Evolutionary conservation across 2,888 invertebrate genomes (phyloP).

Genomic region (Agriopis marginaria): DNA sequence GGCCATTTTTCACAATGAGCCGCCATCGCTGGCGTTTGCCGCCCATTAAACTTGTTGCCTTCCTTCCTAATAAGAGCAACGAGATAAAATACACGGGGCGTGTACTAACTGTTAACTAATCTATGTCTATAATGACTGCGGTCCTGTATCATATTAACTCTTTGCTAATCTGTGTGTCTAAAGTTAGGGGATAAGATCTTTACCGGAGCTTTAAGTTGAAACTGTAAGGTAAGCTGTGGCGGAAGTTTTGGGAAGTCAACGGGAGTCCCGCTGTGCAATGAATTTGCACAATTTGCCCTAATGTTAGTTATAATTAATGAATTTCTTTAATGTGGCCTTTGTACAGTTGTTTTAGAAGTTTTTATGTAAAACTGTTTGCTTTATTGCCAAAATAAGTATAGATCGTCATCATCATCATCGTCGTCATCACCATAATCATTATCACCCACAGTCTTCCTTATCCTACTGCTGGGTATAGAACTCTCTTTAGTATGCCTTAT

Average conservation of each 20-base stretch:
- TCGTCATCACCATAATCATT: no score
- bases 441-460: no score
- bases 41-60: slow-evolving; percentile 70
- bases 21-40: slow-evolving; percentile 68
- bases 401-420: no score
- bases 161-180: slow-evolving; percentile 4
- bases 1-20: slow-evolving; percentile 57
- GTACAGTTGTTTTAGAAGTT: background rate
- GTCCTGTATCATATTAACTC: slow-evolving; percentile 1
- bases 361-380: no score
- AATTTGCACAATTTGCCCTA: slow-evolving; percentile 15
- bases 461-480: no score
- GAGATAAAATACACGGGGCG: slow-evolving; percentile 16
- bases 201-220: background rate
- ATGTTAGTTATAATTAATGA: slow-evolving; percentile 1
- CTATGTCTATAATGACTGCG: background rate
- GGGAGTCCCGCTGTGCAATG: slow-evolving; percentile 18
- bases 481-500: no score
- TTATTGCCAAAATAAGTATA: no score
- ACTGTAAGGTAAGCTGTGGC: slow-evolving; percentile 15
- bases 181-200: slow-evolving; percentile 9
- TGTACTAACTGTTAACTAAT: slow-evolving; percentile 11
- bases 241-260: slow-evolving; percentile 9
- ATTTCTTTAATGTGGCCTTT: slow-evolving; percentile 1
- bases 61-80: slow-evolving; percentile 25